These are phyloP conservation scores for Odocoileus virginianus DNA, from an alignment of 2,113 vertebrate genomes.

Conservation along the genomic window DNA sequence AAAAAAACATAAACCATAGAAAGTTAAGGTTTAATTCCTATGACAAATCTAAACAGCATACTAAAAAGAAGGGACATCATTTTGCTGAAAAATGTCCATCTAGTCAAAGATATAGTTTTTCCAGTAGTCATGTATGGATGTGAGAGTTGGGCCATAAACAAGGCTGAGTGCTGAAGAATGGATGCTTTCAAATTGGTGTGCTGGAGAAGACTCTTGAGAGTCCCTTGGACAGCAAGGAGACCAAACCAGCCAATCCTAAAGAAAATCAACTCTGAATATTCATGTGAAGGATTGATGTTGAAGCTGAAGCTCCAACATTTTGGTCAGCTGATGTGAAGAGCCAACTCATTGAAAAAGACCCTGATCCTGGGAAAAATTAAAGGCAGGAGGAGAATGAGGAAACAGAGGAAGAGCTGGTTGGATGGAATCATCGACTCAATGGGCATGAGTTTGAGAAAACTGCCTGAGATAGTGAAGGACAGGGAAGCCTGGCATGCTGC, in stretches of 20 bases:
- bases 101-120: not conserved
- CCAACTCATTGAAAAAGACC: not conserved
- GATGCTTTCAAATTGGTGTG: not conserved
- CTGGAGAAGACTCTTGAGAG: not conserved
- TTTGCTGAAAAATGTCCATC: not conserved
- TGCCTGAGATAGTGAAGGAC: not conserved
- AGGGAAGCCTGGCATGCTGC: not conserved
- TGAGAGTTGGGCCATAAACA: not conserved
- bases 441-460: not conserved
- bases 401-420: not conserved
- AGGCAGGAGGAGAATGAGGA: not conserved
- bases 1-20: not conserved
- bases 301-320: not conserved
- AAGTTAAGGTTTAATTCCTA: not conserved
- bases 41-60: not conserved
- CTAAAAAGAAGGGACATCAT: not conserved
- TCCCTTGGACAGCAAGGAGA: not conserved
- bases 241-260: not conserved
- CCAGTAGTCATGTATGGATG: not conserved
- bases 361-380: not conserved
- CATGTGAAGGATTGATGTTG: not conserved
- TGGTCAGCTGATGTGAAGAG: not conserved
- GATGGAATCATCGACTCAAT: not conserved
- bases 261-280: not conserved
- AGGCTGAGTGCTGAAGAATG: not conserved